A percentile compares a stretch with the other conserved stretches of the same genome.
Evolutionary conservation across 2,888 invertebrate genomes (phyloP).

Genomic region (Pecten maximus): DNA sequence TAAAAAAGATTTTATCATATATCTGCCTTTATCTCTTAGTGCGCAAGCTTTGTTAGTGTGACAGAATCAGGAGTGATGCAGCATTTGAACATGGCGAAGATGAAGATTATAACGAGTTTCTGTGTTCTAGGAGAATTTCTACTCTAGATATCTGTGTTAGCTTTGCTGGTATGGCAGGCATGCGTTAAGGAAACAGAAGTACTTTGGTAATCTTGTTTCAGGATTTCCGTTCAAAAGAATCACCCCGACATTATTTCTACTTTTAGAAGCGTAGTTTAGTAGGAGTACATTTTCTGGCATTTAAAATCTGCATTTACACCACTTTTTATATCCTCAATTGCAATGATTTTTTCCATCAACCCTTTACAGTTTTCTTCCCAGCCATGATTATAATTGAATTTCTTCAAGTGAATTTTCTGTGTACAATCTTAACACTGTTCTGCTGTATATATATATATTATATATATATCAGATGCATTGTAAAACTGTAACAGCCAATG

Average conservation of each 20-base stretch:
- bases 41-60: background rate
- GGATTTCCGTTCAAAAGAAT: background rate
- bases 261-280: background rate
- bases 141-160: background rate
- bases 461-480: background rate
- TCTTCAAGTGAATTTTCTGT: background rate
- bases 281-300: slow-evolving; percentile 26
- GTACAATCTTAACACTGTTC: slow-evolving; percentile 21
- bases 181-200: background rate
- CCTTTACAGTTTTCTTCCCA: slow-evolving; percentile 11
- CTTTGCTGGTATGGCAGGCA: background rate
- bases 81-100: background rate
- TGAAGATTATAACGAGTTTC: background rate
- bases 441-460: background rate
- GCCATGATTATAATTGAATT: slow-evolving; percentile 6
- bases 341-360: slow-evolving; percentile 24
- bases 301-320: slow-evolving; percentile 13
- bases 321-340: slow-evolving; percentile 1
- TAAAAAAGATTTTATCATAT: background rate
- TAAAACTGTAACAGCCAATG: background rate
- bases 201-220: slow-evolving; percentile 23
- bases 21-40: background rate
- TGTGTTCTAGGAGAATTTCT: background rate
- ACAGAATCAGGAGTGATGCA: background rate
- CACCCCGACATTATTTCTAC: background rate